A percentile compares a stretch with the other conserved stretches of the same genome.
Conservation (phyloP, 2,113 vertebrate species). For the Vulpes vulpes region DNA sequence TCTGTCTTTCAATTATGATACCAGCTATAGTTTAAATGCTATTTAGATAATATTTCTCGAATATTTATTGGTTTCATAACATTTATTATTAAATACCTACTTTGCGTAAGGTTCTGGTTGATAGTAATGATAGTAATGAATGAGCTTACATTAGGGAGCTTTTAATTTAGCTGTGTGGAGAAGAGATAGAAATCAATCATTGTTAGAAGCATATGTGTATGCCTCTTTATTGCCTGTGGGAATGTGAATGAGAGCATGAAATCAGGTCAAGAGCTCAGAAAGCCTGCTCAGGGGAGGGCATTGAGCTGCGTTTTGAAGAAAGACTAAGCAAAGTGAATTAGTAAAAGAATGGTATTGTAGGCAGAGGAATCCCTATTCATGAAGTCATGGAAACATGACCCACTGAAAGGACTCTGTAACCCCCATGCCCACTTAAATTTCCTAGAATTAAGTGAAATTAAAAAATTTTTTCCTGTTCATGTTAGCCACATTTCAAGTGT, state of each 20-base stretch:
- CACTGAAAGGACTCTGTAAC: not conserved
- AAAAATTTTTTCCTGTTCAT: not conserved
- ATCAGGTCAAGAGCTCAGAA: not conserved
- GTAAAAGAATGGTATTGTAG: not conserved
- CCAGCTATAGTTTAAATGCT: not conserved
- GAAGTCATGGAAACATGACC: not conserved
- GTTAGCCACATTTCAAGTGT: not conserved
- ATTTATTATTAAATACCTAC: not conserved
- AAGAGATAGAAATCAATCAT: not conserved
- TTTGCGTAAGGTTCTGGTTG: constrained; percentile 35
- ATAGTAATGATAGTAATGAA: not conserved
- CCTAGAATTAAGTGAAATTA: not conserved
- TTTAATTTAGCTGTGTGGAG: not conserved
- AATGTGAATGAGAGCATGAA: not conserved
- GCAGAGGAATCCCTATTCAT: not conserved
- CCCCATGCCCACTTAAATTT: not conserved
- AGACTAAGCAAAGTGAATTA: not conserved
- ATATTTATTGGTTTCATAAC: not conserved
- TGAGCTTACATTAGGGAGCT: not conserved
- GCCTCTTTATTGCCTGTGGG: not conserved
- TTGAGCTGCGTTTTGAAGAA: constrained; percentile 12
- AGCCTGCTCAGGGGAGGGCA: not conserved
- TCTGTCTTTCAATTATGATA: not conserved
- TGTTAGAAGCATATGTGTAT: not conserved
- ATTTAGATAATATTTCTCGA: not conserved